A percentile compares a stretch with the other conserved stretches of the same genome.
phyloP scores from a whole-genome alignment of 1,140 invertebrate genomes.

The Brachionus rotundiformis region DNA sequence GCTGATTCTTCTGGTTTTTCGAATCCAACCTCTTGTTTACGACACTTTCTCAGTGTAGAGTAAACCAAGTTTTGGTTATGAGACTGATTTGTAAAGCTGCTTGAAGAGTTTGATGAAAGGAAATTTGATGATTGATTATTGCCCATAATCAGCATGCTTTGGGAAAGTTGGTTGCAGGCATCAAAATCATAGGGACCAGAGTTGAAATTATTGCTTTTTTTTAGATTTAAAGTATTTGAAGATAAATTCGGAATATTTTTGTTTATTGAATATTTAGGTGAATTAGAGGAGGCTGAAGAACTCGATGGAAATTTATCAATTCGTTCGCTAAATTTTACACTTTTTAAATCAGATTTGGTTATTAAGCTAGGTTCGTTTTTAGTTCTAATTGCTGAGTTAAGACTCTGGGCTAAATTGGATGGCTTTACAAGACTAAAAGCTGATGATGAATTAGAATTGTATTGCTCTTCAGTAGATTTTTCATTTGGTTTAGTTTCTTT shows the following conservation, averaged over 20 bases:
- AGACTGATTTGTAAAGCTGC: constrained; percentile 53
- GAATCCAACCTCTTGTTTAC: not conserved
- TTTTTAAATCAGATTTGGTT: constrained; percentile 17
- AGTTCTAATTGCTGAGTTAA: not conserved
- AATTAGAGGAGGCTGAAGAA: not conserved
- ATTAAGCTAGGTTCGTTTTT: not conserved
- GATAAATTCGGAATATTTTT: not conserved
- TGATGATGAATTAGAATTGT: constrained; percentile 43
- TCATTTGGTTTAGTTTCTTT: constrained; percentile 23
- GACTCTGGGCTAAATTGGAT: not conserved
- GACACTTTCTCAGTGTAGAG: constrained; percentile 19
- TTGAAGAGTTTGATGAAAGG: constrained; percentile 59
- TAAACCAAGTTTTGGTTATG: not conserved
- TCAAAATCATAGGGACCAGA: constrained; percentile 3
- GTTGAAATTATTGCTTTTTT: not conserved
- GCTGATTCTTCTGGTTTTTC: constrained; percentile 16
- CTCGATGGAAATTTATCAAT: not conserved
- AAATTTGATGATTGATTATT: constrained; percentile 54
- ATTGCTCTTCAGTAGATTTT: constrained; percentile 47
- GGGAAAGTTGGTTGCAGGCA: constrained; percentile 41
- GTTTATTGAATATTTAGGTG: constrained; percentile 10
- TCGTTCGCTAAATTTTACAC: constrained; percentile 26
- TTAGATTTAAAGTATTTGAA: not conserved
- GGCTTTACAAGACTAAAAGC: not conserved
- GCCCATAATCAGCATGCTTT: constrained; percentile 56